Conservation (phyloP, 2,888 invertebrate species). For the Acrocyrtus sp. region DNA sequence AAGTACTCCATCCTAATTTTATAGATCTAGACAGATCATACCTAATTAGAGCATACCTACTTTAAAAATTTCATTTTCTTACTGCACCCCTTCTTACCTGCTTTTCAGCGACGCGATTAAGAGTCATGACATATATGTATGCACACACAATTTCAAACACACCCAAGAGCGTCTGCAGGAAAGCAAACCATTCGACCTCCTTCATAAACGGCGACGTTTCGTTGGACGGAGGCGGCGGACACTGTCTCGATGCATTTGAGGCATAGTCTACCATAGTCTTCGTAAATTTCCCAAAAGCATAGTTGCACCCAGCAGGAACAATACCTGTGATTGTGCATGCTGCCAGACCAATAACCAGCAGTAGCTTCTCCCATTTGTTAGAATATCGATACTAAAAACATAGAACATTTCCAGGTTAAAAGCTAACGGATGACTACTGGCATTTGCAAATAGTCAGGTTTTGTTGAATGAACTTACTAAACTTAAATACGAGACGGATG, state of each 20-base stretch:
- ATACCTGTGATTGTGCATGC: conserved; percentile 29
- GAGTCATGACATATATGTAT: conserved; percentile 53
- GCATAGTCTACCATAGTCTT: conserved; percentile 54
- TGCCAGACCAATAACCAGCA: conserved; percentile 23
- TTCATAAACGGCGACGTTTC: conserved; percentile 54
- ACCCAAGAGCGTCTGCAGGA: conserved; percentile 45
- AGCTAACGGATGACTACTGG: neutral
- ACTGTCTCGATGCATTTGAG: conserved; percentile 36
- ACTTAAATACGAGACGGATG: conserved; percentile 28
- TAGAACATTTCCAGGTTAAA: neutral
- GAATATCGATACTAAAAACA: conserved; percentile 50
- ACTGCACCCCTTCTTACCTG: no score
- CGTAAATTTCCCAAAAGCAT: conserved; percentile 55
- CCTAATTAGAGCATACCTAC: no score
- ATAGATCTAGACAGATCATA: conserved; percentile 61
- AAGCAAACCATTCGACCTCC: conserved; percentile 49
- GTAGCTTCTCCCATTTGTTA: conserved; percentile 33
- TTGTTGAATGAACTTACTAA: conserved; percentile 32
- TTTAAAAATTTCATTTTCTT: no score
- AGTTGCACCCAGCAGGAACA: conserved; percentile 45
- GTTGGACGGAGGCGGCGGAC: conserved; percentile 40
- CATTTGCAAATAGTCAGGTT: no score
- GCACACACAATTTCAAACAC: conserved; percentile 46
- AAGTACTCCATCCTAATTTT: conserved; percentile 65
- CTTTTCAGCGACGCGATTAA: conserved; percentile 58